These are phyloP conservation scores for Pipistrellus kuhlii DNA, from an alignment of 2,797 vertebrate genomes.

Conservation along the genomic window DNA sequence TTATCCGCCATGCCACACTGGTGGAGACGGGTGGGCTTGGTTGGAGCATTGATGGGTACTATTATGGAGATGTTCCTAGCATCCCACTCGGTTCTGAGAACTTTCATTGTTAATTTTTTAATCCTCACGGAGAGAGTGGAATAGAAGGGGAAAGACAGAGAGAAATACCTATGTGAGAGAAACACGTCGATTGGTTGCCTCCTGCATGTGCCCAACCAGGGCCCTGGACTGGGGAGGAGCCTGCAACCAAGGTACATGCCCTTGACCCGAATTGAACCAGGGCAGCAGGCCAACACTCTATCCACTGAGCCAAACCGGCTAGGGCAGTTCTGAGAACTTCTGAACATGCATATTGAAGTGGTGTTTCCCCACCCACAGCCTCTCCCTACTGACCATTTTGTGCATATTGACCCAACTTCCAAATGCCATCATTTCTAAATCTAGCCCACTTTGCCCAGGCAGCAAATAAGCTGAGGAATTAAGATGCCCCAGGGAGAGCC, in stretches of 20 bases:
- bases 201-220: too few relatives aligned
- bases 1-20: background rate
- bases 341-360: background rate
- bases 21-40: too few relatives aligned
- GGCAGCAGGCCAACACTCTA: too few relatives aligned
- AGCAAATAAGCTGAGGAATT: background rate
- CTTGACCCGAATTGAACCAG: too few relatives aligned
- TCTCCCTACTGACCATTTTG: background rate
- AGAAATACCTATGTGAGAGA: too few relatives aligned
- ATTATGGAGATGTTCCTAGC: background rate
- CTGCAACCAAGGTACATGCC: too few relatives aligned
- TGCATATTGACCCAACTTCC: background rate
- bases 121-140: too few relatives aligned
- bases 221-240: too few relatives aligned
- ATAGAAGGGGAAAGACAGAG: too few relatives aligned
- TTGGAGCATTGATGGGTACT: too few relatives aligned
- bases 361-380: accelerated
- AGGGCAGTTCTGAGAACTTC: background rate
- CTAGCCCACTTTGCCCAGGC: background rate
- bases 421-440: background rate
- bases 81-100: background rate
- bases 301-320: too few relatives aligned
- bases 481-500: background rate
- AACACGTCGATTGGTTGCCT: too few relatives aligned
- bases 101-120: background rate